These are phyloP conservation scores for Acyrthosiphon pisum DNA, from an alignment of 1,140 invertebrate genomes.

Conservation along the genomic window DNA sequence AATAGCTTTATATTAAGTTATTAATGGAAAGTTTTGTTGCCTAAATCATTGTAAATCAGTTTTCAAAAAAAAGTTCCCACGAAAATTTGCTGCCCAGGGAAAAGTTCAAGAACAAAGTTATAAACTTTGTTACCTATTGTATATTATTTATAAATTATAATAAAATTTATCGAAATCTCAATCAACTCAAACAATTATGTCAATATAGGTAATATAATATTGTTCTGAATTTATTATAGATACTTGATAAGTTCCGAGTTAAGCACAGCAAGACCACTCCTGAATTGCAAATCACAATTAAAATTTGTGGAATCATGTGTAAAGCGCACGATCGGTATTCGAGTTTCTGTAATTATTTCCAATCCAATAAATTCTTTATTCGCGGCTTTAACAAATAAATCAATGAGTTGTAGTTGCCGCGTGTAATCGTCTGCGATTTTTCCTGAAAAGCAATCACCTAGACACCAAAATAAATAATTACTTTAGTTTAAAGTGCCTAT, in stretches of 20 bases:
- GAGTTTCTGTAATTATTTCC: conserved; percentile 63
- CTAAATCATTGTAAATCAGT: too few relatives aligned
- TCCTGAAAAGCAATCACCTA: conserved; percentile 49
- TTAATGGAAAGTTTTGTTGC: too few relatives aligned
- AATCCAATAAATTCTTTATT: conserved; percentile 61
- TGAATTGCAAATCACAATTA: conserved; percentile 69
- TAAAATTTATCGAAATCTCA: neutral
- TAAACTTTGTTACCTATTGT: neutral
- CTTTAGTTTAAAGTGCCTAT: neutral
- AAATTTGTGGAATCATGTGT: conserved; percentile 64
- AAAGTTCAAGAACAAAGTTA: neutral
- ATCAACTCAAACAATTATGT: neutral
- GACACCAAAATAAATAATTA: neutral
- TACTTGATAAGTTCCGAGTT: conserved; percentile 67
- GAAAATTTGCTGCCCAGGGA: too few relatives aligned
- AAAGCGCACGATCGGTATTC: conserved; percentile 69
- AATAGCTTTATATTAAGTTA: too few relatives aligned
- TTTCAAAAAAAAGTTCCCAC: too few relatives aligned
- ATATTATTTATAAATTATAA: neutral
- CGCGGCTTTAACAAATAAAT: neutral
- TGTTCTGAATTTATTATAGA: neutral
- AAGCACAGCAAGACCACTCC: conserved; percentile 67
- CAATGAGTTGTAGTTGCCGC: neutral
- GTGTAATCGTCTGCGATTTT: conserved; percentile 4
- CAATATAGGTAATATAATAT: neutral